These are phyloP conservation scores for Ectropis crepuscularia DNA, from an alignment of 2,888 invertebrate genomes.

Conservation along the genomic window DNA sequence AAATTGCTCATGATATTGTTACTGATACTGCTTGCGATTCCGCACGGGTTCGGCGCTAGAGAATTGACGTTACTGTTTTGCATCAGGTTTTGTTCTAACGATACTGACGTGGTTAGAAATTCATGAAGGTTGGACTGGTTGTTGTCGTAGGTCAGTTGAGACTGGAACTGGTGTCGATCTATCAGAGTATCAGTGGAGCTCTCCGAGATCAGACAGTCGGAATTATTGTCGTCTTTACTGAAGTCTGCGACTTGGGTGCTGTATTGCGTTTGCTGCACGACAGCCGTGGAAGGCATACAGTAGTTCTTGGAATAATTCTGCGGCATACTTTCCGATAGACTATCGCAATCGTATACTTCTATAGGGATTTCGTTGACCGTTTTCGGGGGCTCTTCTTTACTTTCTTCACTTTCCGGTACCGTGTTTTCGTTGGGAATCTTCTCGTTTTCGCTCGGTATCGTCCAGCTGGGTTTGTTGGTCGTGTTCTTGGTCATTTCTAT, in stretches of 20 bases:
- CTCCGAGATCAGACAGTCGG: constrained; percentile 73
- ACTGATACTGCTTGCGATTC: constrained; percentile 58
- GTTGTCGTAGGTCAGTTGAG: constrained; percentile 63
- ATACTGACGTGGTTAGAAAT: constrained; percentile 65
- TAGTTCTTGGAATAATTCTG: constrained; percentile 69
- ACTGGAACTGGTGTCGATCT: constrained; percentile 65
- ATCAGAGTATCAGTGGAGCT: constrained; percentile 67
- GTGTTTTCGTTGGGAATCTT: constrained; percentile 50
- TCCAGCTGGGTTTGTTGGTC: constrained; percentile 71
- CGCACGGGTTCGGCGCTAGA: constrained; percentile 62
- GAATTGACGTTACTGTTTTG: constrained; percentile 65
- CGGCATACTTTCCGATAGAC: constrained; percentile 66
- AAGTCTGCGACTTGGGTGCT: constrained; percentile 66
- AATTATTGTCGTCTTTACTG: constrained; percentile 74
- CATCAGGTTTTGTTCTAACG: constrained; percentile 67
- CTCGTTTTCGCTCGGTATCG: constrained; percentile 69
- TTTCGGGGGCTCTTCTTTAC: constrained; percentile 54
- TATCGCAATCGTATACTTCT: constrained; percentile 77
- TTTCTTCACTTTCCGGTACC: constrained; percentile 49
- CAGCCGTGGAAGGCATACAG: constrained; percentile 54
- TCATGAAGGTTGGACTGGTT: constrained; percentile 66
- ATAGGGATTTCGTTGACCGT: constrained; percentile 70
- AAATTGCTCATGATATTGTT: constrained; percentile 78
- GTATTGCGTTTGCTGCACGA: constrained; percentile 56
- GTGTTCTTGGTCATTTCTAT: constrained; percentile 68